Base-by-base conservation (phyloP, 2,113 vertebrate genomes). In the Thryonomys swinderianus region DNA sequence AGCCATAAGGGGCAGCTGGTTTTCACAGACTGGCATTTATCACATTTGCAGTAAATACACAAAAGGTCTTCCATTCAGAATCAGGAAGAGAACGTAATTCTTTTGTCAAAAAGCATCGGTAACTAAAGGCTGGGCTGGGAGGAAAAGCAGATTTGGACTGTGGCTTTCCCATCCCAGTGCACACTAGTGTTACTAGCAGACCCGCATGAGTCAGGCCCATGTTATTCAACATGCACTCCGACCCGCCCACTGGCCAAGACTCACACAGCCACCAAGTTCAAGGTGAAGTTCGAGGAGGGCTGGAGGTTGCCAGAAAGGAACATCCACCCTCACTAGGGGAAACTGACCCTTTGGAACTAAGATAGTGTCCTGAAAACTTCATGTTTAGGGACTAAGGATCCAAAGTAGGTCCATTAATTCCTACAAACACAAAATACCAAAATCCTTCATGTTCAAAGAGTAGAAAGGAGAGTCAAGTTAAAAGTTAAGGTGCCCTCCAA, bases 11-110 rank as follows among this genome's bases (percentile, higher is more conserved):
- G 96, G 88, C 97, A 98, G 96, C 91, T 98, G 97, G 86, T 87
- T 96, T 92, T 92, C 67, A 34, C 79, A 91, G 91, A 95, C 95
- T 27, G 90, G 95, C 94, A 93, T 91, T 96, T 95, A 96, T 96
- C 93, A 91, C 91, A 95, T 96, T 96, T 95, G 96, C 95, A 96
- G 86, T 95, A 96, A 97, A 91, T 67, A 97, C 96, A 97, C 96
- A 97, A 97, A 97, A 98, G 96, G 91, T 95, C 96, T 85, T 94
- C 91, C 34, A 97, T 96, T 96, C 88, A 93, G 95, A 96, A 92
- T 74, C 95, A 97, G 95, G 76, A 95, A 96, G 91, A 94, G 85
- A 96, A 92, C 79, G 48, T 96, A 95, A 96, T 96, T 91, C 97
- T 87, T 96, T 96, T 96, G 96, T 97, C 93, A 89, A 94, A 97